Evolutionary conservation across 2,888 invertebrate genomes (phyloP), one percentile per base, ranked within the genome.

Genomic region (Cryptocheilus praepositus): DNA sequence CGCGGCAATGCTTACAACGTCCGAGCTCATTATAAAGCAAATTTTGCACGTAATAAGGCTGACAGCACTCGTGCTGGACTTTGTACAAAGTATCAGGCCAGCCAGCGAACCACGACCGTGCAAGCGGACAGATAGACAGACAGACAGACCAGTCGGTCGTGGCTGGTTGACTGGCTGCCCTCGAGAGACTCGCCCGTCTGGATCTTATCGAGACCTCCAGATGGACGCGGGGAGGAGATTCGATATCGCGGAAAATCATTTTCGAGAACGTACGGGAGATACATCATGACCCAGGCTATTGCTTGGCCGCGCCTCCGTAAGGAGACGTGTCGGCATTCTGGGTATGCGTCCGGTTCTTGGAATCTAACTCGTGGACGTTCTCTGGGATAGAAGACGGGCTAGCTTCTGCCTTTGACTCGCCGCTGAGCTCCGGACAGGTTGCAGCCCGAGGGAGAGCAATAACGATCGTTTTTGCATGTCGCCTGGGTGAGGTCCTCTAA

Each of bases 241-340:
- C 67, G 74, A 74, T 74, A 75, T 75, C 71, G 65, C 64, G 71
- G 74, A 74, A 80, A 79, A 77, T 79, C 67, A 76, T 80, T 82
- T 78, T 70, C 67, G 63, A 71, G 73, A 67, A 66, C 61, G 69
- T 65, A 67, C 67, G 53, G 64, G 64, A 77, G 76, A 77, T 77
- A 74, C 74, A 74, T 74, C n/a, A 49, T 22, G 22, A 19, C 21
- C 52, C 52, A 21, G 19, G 19, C 19, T 52, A 52, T 52, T 52
- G 15, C 52, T 52, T 18, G 52, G 19, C 49, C 52, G 15, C 52
- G 19, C 21, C 52, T 52, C 52, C 22, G 15, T 19, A 18, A 22
- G 49, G 19, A 49, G 16, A 52, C 52, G 52, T 21, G 52, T 52
- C 52, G 52, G 52, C 52, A 52, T 52, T 21, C 49, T 49, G 49